Evolutionary conservation across 2,888 invertebrate species (phyloP).

Genomic region (Steinernema carpocapsae): DNA sequence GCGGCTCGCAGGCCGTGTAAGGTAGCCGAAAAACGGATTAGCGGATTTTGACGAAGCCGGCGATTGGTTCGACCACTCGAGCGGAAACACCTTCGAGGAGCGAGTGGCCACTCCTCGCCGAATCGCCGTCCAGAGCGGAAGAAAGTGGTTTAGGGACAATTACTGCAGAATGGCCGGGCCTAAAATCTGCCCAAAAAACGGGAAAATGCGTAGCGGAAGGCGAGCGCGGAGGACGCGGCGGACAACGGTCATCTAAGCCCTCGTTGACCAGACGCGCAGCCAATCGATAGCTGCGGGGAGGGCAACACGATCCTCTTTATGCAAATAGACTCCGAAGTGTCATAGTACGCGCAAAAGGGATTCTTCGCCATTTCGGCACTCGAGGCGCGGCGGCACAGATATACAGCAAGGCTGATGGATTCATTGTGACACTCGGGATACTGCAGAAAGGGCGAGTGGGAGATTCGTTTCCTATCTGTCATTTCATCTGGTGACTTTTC

Average conservation of each 20-base stretch:
- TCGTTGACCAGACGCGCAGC: conserved; percentile 4
- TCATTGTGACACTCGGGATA: conserved; percentile 9
- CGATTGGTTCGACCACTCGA: background rate
- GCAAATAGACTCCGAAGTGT: conserved; percentile 20
- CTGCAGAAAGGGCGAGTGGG: background rate
- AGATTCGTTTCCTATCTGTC: conserved; percentile 5
- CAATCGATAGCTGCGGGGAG: background rate
- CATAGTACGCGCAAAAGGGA: background rate
- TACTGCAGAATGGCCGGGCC: conserved; percentile 9
- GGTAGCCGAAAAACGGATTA: background rate
- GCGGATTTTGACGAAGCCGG: background rate
- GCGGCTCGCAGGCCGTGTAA: background rate
- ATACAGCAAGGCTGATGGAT: background rate
- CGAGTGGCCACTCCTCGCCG: no score
- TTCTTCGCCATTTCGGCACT: conserved; percentile 3
- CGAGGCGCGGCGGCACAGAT: background rate
- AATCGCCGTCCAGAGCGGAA: background rate
- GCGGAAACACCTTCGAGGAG: background rate
- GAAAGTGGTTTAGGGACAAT: conserved; percentile 22
- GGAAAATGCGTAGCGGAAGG: background rate
- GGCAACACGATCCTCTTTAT: conserved; percentile 2
- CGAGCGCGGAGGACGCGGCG: conserved; percentile 20
- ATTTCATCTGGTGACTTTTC: conserved; percentile 9
- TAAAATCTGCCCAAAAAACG: conserved; percentile 7
- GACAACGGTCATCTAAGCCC: conserved; percentile 15